These are phyloP conservation scores for Teleogryllus oceanicus DNA, from an alignment of 2,888 invertebrate species.

Conservation along the genomic window DNA sequence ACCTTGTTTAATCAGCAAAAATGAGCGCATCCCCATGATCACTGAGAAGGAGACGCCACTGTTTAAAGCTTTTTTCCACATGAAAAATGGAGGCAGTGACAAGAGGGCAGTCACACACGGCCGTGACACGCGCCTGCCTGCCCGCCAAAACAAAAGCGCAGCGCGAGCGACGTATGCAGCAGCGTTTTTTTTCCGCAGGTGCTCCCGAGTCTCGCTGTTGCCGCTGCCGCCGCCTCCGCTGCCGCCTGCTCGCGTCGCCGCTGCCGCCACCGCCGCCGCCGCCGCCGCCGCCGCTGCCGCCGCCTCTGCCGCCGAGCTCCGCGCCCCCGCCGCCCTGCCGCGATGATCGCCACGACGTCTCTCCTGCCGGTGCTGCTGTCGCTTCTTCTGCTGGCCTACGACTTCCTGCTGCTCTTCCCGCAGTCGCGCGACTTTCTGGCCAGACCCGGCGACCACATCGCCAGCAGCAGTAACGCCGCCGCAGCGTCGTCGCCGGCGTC, in stretches of 20 bases:
- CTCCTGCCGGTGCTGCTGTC: not conserved
- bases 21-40: too few relatives aligned
- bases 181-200: too few relatives aligned
- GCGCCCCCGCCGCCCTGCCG: not conserved
- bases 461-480: not conserved
- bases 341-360: slow-evolving; percentile 2
- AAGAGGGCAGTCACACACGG: too few relatives aligned
- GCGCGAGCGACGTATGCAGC: too few relatives aligned
- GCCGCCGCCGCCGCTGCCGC: not conserved
- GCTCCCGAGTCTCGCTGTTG: not conserved
- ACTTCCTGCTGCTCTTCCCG: slow-evolving; percentile 1
- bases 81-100: too few relatives aligned
- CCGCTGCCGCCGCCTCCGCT: not conserved
- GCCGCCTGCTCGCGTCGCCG: not conserved
- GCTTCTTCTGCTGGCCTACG: not conserved
- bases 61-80: too few relatives aligned
- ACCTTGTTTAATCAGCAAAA: too few relatives aligned
- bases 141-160: too few relatives aligned
- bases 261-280: not conserved
- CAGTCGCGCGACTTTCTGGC: not conserved
- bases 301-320: not conserved
- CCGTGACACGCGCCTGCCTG: too few relatives aligned
- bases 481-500: not conserved
- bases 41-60: too few relatives aligned
- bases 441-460: not conserved